These are phyloP conservation scores for Oreohelix idahoensis DNA, from an alignment of 1,140 invertebrate species.

Conservation along the genomic window DNA sequence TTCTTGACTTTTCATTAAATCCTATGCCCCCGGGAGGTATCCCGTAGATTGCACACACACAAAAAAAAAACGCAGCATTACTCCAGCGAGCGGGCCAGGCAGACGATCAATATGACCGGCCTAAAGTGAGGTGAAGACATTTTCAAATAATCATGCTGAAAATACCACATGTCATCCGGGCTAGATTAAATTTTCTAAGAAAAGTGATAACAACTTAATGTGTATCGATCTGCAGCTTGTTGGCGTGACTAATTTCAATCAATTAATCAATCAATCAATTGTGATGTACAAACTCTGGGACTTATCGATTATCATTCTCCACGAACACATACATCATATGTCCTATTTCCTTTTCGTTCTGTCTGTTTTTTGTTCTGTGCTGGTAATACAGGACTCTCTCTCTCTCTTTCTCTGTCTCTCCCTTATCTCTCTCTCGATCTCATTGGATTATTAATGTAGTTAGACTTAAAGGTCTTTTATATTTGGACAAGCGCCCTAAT, in stretches of 20 bases:
- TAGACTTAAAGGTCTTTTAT: too few relatives aligned
- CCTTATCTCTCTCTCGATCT: too few relatives aligned
- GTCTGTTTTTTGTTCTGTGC: background rate
- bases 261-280: background rate
- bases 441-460: too few relatives aligned
- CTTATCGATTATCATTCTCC: background rate
- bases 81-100: background rate
- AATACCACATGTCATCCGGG: background rate
- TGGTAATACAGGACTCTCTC: too few relatives aligned
- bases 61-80: background rate
- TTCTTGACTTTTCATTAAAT: slow-evolving; percentile 1
- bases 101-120: background rate
- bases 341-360: background rate
- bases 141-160: background rate
- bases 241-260: background rate
- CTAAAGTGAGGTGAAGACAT: background rate
- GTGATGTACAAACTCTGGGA: background rate
- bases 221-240: background rate
- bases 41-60: background rate
- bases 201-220: background rate
- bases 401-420: too few relatives aligned
- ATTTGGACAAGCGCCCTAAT: too few relatives aligned
- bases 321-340: too few relatives aligned
- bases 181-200: background rate
- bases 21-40: background rate